These are phyloP conservation scores for Octodon degus DNA, from an alignment of 2,113 vertebrate species.

Conservation along the genomic window DNA sequence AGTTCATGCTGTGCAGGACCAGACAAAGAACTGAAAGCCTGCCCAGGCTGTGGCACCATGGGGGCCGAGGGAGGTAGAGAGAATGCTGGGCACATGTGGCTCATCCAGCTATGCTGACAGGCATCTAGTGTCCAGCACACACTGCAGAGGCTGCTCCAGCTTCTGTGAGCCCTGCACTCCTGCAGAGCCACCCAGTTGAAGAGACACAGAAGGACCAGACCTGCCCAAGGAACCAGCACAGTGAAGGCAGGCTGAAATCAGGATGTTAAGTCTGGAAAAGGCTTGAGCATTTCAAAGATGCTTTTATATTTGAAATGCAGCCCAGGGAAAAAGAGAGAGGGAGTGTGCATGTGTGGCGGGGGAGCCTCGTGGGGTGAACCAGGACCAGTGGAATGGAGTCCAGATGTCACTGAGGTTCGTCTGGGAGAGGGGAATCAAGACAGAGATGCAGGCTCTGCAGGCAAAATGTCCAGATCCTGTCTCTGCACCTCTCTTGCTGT, in stretches of 20 bases:
- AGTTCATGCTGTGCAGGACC: neutral
- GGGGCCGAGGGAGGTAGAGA: rapidly evolving
- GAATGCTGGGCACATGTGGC: rapidly evolving
- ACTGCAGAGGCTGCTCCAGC: rapidly evolving
- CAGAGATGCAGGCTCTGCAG: neutral
- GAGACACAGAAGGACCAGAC: neutral
- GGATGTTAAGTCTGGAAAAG: neutral
- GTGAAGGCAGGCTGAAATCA: neutral
- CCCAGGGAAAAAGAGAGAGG: neutral
- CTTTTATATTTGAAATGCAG: neutral
- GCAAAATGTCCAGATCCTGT: neutral
- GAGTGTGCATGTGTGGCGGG: rapidly evolving
- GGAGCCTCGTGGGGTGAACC: rapidly evolving
- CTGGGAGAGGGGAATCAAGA: neutral
- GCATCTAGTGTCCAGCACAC: too few species aligned
- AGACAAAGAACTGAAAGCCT: neutral
- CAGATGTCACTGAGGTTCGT: rapidly evolving
- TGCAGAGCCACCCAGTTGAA: neutral
- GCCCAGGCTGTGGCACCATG: neutral
- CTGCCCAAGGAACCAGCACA: neutral
- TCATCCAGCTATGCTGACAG: rapidly evolving
- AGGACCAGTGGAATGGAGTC: neutral
- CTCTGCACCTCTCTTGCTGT: neutral
- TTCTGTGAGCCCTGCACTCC: rapidly evolving
- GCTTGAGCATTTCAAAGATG: neutral